Evolutionary conservation across 2,113 vertebrate genomes (phyloP).

Genomic region (Callionymus lyra): DNA sequence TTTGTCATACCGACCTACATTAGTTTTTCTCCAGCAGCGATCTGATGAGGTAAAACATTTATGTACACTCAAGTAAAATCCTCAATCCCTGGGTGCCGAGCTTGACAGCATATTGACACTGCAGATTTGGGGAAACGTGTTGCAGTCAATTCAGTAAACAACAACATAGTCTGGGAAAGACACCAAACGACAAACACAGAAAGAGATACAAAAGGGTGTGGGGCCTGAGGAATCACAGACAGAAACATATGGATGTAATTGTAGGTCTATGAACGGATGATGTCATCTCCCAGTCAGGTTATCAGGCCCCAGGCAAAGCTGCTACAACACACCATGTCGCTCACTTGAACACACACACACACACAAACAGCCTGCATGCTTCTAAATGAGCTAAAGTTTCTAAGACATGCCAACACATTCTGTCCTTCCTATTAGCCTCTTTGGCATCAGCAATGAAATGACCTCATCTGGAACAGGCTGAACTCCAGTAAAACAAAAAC

Average conservation of each 20-base stretch:
- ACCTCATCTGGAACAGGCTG: slow-evolving; percentile 61
- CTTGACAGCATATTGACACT: slow-evolving; percentile 3
- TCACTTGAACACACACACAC: slow-evolving; percentile 2
- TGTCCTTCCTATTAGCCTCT: slow-evolving; percentile 61
- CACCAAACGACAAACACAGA: slow-evolving; percentile 3
- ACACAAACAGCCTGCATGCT: too few relatives aligned
- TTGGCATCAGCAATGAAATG: slow-evolving; percentile 55
- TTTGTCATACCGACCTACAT: slow-evolving; percentile 7
- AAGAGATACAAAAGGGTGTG: slow-evolving; percentile 7
- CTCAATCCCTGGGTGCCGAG: slow-evolving; percentile 11
- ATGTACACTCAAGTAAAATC: slow-evolving; percentile 5
- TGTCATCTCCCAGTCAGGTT: slow-evolving; percentile 62
- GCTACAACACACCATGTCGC: slow-evolving; percentile 28
- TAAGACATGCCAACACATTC: slow-evolving; percentile 22
- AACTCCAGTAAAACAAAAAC: slow-evolving; percentile 50
- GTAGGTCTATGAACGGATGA: slow-evolving; percentile 49
- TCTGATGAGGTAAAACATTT: slow-evolving; percentile 7
- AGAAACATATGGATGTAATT: slow-evolving; percentile 60
- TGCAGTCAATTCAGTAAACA: not conserved
- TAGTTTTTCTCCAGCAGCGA: slow-evolving; percentile 11
- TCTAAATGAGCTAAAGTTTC: slow-evolving; percentile 4
- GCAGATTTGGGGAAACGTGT: not conserved
- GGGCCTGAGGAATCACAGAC: slow-evolving; percentile 2
- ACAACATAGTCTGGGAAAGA: not conserved
- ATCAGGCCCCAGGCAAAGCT: slow-evolving; percentile 50